Percentiles rank a stretch among this genome's conserved stretches.
phyloP scores from a whole-genome alignment of 1,140 invertebrate species.

The Hylaeus volcanicus region DNA sequence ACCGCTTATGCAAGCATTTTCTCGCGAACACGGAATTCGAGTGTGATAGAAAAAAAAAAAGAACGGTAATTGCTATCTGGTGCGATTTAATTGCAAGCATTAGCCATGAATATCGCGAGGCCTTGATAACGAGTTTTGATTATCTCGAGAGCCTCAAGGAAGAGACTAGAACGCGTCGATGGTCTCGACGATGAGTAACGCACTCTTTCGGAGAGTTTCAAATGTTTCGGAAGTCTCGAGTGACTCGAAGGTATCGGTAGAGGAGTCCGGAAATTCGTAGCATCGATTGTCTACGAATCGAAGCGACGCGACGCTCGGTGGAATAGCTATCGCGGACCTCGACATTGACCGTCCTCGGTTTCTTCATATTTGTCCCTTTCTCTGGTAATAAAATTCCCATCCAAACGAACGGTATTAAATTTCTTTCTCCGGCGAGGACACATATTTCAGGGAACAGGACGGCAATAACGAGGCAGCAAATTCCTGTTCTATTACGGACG shows the following conservation, averaged over 20 bases:
- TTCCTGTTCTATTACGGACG: background rate
- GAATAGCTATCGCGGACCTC: background rate
- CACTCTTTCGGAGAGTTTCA: background rate
- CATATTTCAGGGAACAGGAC: slow-evolving; percentile 20
- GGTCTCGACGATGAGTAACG: background rate
- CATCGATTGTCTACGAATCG: background rate
- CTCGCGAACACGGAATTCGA: background rate
- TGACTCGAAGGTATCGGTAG: background rate
- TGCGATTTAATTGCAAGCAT: no score
- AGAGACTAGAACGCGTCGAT: no score
- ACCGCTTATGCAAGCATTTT: background rate
- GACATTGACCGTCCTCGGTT: background rate
- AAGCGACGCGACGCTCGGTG: background rate
- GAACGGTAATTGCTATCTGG: background rate
- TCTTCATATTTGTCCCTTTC: background rate
- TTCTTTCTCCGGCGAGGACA: slow-evolving; percentile 5
- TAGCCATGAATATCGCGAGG: no score
- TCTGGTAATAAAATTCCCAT: slow-evolving; percentile 24
- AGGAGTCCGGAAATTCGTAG: background rate
- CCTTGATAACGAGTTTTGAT: no score
- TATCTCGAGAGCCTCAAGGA: background rate
- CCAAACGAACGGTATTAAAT: slow-evolving; percentile 13
- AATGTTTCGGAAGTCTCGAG: no score
- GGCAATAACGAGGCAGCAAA: slow-evolving; percentile 11
- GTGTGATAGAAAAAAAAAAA: background rate